Percentiles rank a stretch among this genome's conserved stretches.
These are phyloP conservation scores for Tyrannus savana DNA, from an alignment of 2,113 vertebrate species.

Conservation along the genomic window DNA sequence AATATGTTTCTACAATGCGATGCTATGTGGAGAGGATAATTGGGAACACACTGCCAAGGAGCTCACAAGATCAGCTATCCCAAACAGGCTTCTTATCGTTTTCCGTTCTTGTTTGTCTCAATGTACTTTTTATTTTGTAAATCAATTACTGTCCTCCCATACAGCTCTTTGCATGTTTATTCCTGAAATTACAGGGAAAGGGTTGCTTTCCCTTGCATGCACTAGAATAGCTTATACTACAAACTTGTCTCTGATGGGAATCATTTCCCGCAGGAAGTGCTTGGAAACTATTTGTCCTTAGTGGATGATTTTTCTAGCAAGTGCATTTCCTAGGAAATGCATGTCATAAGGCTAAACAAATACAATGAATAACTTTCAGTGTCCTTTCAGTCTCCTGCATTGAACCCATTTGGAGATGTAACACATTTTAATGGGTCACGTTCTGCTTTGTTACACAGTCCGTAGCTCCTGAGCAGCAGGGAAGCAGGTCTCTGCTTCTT, in stretches of 20 bases:
- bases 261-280: slow-evolving; percentile 54
- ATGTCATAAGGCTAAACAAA: slow-evolving; percentile 6
- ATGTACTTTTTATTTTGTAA: neutral
- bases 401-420: neutral
- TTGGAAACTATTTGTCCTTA: slow-evolving; percentile 67
- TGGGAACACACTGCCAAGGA: neutral
- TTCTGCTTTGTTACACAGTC: neutral
- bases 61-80: neutral
- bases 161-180: neutral
- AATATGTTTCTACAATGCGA: neutral
- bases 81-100: neutral
- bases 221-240: slow-evolving; percentile 8
- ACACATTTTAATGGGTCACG: neutral
- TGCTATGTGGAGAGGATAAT: neutral
- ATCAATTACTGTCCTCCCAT: neutral
- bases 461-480: neutral
- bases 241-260: slow-evolving; percentile 49
- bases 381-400: neutral
- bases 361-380: neutral
- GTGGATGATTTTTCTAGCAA: slow-evolving; percentile 55
- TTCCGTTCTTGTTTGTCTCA: neutral
- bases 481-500: neutral
- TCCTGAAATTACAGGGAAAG: slow-evolving; percentile 27
- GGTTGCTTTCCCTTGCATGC: neutral
- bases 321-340: slow-evolving; percentile 55